A percentile compares a stretch with the other conserved stretches of the same genome.
Conservation (phyloP, 2,797 vertebrate species). For the Sebastes itinus region DNA sequence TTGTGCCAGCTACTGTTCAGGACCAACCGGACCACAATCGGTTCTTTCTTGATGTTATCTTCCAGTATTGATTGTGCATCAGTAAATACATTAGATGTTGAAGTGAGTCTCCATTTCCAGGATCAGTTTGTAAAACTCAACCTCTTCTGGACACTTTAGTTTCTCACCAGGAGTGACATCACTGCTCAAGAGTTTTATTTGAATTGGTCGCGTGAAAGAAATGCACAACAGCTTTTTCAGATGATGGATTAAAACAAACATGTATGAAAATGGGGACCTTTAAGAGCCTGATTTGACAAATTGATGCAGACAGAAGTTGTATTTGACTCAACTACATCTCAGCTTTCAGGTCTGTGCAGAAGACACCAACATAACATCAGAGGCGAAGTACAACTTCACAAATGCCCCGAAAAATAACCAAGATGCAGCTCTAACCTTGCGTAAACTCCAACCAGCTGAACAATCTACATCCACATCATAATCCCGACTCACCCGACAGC, state of each 20-base stretch:
- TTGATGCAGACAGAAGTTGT: background rate
- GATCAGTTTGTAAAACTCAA: background rate
- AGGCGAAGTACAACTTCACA: background rate
- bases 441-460: background rate
- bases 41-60: background rate
- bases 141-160: background rate
- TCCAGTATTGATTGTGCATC: background rate
- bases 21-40: background rate
- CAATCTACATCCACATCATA: background rate
- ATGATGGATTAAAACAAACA: background rate
- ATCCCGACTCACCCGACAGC: constrained; percentile 82
- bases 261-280: rapidly evolving
- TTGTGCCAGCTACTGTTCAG: background rate
- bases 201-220: background rate
- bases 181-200: background rate
- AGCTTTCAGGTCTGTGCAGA: background rate
- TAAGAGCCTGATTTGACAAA: background rate
- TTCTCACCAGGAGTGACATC: background rate
- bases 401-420: background rate
- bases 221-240: rapidly evolving
- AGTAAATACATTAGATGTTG: background rate
- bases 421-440: rapidly evolving
- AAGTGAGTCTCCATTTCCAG: background rate
- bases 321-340: background rate
- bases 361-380: background rate